A percentile compares a stretch with the other conserved stretches of the same genome.
Conservation (phyloP, 2,797 vertebrate species). For the Sphenodon punctatus region DNA sequence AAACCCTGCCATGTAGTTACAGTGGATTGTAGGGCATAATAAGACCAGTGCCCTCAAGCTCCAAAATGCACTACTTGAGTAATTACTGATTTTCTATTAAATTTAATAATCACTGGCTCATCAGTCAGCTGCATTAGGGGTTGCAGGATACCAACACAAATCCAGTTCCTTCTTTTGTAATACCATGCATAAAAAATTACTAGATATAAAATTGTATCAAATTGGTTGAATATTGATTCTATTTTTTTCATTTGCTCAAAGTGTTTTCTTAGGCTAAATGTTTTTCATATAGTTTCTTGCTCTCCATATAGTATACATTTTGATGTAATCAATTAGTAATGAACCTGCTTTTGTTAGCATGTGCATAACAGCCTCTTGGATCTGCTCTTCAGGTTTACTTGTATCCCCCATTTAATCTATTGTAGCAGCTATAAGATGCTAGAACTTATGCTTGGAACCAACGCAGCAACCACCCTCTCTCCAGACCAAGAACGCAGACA, state of each 20-base stretch:
- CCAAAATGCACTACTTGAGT: not conserved
- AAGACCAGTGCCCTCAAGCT: not conserved
- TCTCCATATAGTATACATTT: not conserved
- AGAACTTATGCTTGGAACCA: too few species aligned
- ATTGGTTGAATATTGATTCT: too few species aligned
- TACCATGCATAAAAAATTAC: not conserved
- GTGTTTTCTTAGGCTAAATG: not conserved
- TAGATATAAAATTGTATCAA: not conserved
- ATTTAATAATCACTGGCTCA: not conserved
- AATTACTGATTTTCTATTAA: not conserved
- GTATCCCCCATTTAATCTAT: too few species aligned
- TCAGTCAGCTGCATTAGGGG: not conserved
- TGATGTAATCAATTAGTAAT: not conserved
- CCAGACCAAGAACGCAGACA: not conserved
- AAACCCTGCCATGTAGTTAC: constrained; percentile 3
- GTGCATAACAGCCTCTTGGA: too few species aligned
- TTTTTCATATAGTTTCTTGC: not conserved
- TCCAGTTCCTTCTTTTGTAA: not conserved
- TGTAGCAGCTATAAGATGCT: too few species aligned
- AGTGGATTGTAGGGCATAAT: not conserved
- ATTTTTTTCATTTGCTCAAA: not conserved
- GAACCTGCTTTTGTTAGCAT: too few species aligned
- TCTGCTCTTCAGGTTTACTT: too few species aligned
- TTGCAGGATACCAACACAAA: not conserved
- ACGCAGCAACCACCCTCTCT: not conserved